Conservation (phyloP, 2,797 vertebrate species). For the Smutsia temminckii region DNA sequence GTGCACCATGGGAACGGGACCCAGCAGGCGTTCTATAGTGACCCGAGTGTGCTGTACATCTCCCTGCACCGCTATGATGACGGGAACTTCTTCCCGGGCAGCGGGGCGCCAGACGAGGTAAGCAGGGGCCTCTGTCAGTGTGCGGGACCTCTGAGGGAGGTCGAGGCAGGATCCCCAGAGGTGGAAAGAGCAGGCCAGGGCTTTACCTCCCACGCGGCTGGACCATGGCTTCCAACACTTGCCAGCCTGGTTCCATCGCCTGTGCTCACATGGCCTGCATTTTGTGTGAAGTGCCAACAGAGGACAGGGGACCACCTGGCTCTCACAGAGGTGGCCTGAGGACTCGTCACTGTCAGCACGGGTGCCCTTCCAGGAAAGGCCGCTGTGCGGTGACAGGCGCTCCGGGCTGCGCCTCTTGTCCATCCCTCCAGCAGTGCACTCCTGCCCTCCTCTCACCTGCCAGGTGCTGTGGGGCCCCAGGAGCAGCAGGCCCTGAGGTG, state of each 20-base stretch:
- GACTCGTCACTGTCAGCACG: rapidly evolving
- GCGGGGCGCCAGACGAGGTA: constrained; percentile 96
- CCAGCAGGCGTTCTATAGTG: constrained; percentile 96
- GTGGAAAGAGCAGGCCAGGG: rapidly evolving
- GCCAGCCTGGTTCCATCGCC: rapidly evolving
- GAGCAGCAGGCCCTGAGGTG: neutral
- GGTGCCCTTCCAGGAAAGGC: rapidly evolving
- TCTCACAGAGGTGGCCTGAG: rapidly evolving
- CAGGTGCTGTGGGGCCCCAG: rapidly evolving
- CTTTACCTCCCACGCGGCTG: rapidly evolving
- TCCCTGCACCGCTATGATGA: constrained; percentile 98
- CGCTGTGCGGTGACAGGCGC: neutral
- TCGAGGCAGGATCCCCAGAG: rapidly evolving
- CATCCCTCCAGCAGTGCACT: rapidly evolving
- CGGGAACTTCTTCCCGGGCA: constrained; percentile 98
- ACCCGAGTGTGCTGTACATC: constrained; percentile 94
- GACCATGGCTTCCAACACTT: rapidly evolving
- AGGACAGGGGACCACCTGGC: rapidly evolving
- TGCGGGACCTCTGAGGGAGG: rapidly evolving
- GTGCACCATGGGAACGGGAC: constrained; percentile 98
- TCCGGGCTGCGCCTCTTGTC: rapidly evolving
- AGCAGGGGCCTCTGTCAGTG: neutral
- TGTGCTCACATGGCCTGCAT: rapidly evolving
- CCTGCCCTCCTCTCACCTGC: rapidly evolving
- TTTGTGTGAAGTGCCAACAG: rapidly evolving